These are phyloP conservation scores for Saccostrea echinata DNA, from an alignment of 1,140 invertebrate genomes.

Conservation along the genomic window DNA sequence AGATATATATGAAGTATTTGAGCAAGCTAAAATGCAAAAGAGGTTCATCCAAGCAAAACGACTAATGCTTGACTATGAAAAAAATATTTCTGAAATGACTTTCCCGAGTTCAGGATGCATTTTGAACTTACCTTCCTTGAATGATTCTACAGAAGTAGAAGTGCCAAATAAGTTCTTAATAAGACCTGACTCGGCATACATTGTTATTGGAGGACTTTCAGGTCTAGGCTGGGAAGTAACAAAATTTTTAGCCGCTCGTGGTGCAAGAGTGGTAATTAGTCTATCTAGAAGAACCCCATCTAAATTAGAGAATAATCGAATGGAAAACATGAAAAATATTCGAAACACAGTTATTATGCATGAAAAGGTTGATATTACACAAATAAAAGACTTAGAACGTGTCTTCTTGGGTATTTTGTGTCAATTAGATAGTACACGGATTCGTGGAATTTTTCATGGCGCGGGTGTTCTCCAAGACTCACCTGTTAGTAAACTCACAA, in stretches of 20 bases:
- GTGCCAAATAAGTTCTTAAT: neutral
- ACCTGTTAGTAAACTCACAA: constrained; percentile 53
- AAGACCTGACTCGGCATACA: neutral
- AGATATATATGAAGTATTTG: neutral
- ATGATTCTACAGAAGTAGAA: neutral
- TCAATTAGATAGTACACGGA: neutral
- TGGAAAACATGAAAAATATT: neutral
- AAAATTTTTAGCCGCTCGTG: neutral
- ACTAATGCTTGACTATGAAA: neutral
- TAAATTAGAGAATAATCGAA: neutral
- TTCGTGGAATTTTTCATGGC: constrained; percentile 63
- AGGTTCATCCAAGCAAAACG: neutral
- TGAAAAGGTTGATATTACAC: neutral
- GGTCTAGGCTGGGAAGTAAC: neutral
- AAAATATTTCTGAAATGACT: neutral
- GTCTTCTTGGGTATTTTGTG: neutral
- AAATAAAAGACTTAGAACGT: neutral
- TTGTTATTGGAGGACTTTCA: neutral
- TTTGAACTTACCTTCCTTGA: neutral
- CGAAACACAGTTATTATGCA: neutral
- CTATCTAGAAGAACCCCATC: neutral
- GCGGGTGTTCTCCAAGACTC: constrained; percentile 64
- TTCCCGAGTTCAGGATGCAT: neutral
- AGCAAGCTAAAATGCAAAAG: neutral
- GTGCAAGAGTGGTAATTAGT: neutral